Conservation (phyloP, 2,888 invertebrate species). For the Leptopilina myrica region DNA sequence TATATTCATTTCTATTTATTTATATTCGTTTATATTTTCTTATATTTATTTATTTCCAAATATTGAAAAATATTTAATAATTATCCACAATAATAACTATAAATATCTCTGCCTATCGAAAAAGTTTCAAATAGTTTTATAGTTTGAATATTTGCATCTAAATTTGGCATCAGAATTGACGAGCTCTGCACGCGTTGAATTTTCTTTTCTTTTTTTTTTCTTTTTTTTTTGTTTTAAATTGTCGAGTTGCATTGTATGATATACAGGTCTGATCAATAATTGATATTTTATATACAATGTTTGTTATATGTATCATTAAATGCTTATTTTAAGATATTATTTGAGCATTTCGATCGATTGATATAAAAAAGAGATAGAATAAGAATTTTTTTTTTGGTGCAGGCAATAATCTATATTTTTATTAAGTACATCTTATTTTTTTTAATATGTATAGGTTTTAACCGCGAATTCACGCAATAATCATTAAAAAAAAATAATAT, state of each 20-base stretch:
- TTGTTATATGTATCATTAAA: not conserved
- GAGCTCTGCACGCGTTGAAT: no score
- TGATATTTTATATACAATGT: conserved; percentile 7
- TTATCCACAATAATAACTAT: no score
- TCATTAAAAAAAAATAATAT: not conserved
- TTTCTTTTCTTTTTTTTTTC: no score
- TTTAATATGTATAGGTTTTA: not conserved
- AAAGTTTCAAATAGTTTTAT: no score
- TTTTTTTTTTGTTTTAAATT: not conserved
- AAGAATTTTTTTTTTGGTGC: not conserved
- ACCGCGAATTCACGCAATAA: not conserved
- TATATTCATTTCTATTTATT: no score
- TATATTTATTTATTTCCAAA: no score
- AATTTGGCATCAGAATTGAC: no score
- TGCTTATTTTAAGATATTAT: conserved; percentile 12
- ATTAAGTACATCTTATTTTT: not conserved
- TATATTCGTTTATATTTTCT: no score
- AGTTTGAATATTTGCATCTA: no score
- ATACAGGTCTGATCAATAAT: not conserved
- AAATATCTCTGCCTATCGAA: no score
- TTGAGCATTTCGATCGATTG: not conserved
- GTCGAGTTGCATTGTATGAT: not conserved
- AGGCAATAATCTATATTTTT: not conserved
- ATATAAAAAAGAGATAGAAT: conserved; percentile 1
- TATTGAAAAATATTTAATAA: no score